Conservation (phyloP, 1,140 invertebrate genomes). For the Drosophila parvula region DNA sequence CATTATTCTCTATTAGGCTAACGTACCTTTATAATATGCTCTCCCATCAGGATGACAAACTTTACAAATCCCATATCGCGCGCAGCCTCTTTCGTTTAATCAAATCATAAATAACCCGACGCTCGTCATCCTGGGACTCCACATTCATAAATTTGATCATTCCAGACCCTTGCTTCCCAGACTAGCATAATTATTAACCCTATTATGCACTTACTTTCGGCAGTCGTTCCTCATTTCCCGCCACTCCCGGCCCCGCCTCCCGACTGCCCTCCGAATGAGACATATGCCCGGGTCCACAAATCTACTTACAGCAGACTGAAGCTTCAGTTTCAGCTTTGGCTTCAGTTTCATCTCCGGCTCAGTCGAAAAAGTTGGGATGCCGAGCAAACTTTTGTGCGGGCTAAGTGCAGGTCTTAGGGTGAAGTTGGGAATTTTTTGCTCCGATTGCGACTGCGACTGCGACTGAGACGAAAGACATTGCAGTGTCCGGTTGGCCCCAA, state of each 20-base stretch:
- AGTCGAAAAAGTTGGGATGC: slow-evolving; percentile 54
- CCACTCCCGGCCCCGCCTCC: not conserved
- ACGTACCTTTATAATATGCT: slow-evolving; percentile 2
- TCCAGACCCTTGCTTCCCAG: slow-evolving; percentile 38
- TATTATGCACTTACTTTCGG: slow-evolving; percentile 45
- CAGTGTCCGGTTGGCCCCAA: slow-evolving; percentile 30
- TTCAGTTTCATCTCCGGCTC: slow-evolving; percentile 47
- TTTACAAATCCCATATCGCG: not conserved
- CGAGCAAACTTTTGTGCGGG: slow-evolving; percentile 58
- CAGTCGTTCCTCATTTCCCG: not conserved
- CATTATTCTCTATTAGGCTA: slow-evolving; percentile 1
- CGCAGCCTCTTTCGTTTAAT: slow-evolving; percentile 15
- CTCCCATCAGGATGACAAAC: not conserved
- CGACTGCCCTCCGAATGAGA: slow-evolving; percentile 19
- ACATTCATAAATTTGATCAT: slow-evolving; percentile 39
- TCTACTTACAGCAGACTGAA: slow-evolving; percentile 58
- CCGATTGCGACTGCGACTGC: slow-evolving; percentile 44
- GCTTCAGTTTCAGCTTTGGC: slow-evolving; percentile 30
- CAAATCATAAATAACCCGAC: slow-evolving; percentile 25
- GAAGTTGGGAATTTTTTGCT: slow-evolving; percentile 71
- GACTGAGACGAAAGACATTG: slow-evolving; percentile 49
- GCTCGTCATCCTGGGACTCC: slow-evolving; percentile 13
- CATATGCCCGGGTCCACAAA: slow-evolving; percentile 63
- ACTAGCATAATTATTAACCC: slow-evolving; percentile 42
- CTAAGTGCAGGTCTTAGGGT: slow-evolving; percentile 69